These are phyloP conservation scores for Exephanes ischioxanthus DNA, from an alignment of 2,888 invertebrate genomes.

Conservation along the genomic window DNA sequence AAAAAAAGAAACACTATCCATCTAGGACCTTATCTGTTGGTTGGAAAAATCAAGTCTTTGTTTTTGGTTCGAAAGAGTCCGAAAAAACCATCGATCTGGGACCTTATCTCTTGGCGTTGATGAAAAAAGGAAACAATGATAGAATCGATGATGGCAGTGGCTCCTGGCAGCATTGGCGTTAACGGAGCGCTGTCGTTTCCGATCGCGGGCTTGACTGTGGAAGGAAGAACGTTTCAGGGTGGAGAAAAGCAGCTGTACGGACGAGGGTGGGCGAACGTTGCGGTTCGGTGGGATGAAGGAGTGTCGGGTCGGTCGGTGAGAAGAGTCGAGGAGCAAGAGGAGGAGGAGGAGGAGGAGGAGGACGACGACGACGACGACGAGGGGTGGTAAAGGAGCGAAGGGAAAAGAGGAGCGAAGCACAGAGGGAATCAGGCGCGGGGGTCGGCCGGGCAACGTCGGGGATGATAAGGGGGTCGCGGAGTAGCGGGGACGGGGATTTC, in stretches of 20 bases:
- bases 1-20: background rate
- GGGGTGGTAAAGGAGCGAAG: slow-evolving; percentile 47
- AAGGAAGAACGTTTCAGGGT: slow-evolving; percentile 51
- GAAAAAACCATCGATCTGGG: background rate
- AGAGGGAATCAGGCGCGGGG: slow-evolving; percentile 25
- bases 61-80: background rate
- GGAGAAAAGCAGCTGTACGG: slow-evolving; percentile 55
- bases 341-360: slow-evolving; percentile 11
- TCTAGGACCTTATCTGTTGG: background rate
- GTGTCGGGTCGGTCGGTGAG: slow-evolving; percentile 69
- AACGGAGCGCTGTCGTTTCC: slow-evolving; percentile 41
- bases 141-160: background rate
- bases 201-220: slow-evolving; percentile 53
- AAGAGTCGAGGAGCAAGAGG: slow-evolving; percentile 63
- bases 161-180: slow-evolving; percentile 25
- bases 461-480: slow-evolving; percentile 64
- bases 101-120: background rate
- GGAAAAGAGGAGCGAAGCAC: slow-evolving; percentile 59
- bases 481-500: slow-evolving; percentile 69
- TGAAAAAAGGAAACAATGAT: background rate
- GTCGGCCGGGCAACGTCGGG: slow-evolving; percentile 54
- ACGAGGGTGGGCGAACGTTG: slow-evolving; percentile 77
- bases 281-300: slow-evolving; percentile 79
- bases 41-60: background rate
- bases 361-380: slow-evolving; percentile 31